Conservation (phyloP, 1,140 invertebrate genomes). For the Semibalanus balanoides region DNA sequence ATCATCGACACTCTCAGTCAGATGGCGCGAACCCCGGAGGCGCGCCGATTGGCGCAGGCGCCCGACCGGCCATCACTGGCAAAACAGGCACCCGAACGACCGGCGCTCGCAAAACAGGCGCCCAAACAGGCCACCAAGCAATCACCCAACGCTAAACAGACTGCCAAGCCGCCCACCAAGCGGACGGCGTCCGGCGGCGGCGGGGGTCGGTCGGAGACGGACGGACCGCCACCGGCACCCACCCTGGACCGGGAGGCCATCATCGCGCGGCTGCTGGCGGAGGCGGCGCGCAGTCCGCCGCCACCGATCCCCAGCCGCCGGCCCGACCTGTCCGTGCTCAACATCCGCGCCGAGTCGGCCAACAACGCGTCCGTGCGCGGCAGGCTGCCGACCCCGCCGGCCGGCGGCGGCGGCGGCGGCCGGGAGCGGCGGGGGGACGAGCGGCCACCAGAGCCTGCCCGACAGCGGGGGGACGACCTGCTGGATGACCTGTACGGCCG, state of each 20-base stretch:
- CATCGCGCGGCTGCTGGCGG: not conserved
- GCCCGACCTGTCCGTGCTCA: not conserved
- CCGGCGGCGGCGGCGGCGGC: too few species aligned
- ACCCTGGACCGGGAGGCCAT: not conserved
- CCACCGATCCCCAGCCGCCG: not conserved
- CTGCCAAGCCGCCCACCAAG: not conserved
- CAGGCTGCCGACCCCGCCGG: not conserved
- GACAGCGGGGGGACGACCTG: not conserved
- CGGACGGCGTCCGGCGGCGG: too few species aligned
- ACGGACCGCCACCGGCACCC: not conserved
- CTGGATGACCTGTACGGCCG: not conserved
- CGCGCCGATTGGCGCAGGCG: not conserved
- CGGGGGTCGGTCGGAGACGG: not conserved
- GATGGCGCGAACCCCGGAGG: not conserved
- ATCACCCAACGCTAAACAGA: too few species aligned
- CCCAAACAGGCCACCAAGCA: too few species aligned
- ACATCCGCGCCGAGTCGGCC: not conserved
- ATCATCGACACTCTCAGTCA: not conserved
- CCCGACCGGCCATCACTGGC: not conserved
- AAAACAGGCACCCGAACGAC: too few species aligned
- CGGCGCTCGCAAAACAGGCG: too few species aligned
- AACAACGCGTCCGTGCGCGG: not conserved
- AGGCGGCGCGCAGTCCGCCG: not conserved
- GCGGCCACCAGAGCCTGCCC: too few species aligned
- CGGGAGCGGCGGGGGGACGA: too few species aligned